Base-by-base conservation (phyloP, 2,113 vertebrate species). In the Callionymus lyra region DNA sequence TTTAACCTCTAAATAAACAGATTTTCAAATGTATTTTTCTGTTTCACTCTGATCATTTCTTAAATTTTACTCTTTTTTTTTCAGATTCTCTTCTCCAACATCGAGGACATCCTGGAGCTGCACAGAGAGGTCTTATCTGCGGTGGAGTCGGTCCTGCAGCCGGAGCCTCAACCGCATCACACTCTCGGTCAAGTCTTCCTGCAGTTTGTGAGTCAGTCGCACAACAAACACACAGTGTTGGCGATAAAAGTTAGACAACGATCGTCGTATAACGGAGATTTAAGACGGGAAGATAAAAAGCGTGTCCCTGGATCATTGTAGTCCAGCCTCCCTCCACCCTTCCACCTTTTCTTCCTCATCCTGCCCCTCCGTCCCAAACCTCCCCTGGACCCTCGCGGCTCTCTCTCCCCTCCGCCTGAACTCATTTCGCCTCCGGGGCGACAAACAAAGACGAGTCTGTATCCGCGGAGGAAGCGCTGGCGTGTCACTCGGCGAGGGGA, bases 31-130 rank as follows among this genome's bases (percentile, higher is more conserved):
- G n/a, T n/a, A n/a, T n/a, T 32, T 46, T 47, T 31, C 56, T 49
- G 58, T 50, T 52, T 59, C 27, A 2, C 41, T 49, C 27, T 38
- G 52, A 50, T 62, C 39, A 41, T 45, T 47, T 35, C 31, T 39
- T 36, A 18, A 51, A 59, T 17, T 11, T 35, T 49, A 62, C 47
- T 9, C 47, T 17, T 27, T 38, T 70, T 32, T 61, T 31, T 63
- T 40, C 78, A 99, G 95, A 82, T 96, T 74, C 85, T 99, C 63
- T 99, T 99, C 87, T 99, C 93, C 32, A 99, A 99, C 74, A 94
- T 99, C 0, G 95, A 98, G 80, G 90, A 90, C 58, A 94, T 99
- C 82, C 86, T 99, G 78, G 87, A 90, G 34, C 85, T 99, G 55
- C 94, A 98, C 74, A 88, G 84, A 68, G 86, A 92, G 62, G 89